Conservation (phyloP, 2,888 invertebrate species). For the Aphidoletes aphidimyza region DNA sequence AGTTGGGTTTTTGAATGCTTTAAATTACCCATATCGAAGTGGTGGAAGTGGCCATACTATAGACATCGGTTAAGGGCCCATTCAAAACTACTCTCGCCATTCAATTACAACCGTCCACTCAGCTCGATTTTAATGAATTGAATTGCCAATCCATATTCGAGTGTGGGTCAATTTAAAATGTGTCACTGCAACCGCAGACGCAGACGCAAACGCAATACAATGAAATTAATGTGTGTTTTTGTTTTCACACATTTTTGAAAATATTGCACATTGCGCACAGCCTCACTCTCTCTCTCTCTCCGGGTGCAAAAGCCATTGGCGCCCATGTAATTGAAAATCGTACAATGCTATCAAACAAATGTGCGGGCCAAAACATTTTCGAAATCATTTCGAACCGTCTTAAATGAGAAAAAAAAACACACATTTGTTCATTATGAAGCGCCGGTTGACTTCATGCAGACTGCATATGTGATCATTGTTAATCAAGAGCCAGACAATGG, state of each 20-base stretch:
- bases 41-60: neutral
- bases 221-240: slow-evolving; percentile 34
- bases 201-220: neutral
- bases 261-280: neutral
- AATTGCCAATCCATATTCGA: no score
- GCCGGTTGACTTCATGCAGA: neutral
- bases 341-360: neutral
- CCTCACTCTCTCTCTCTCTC: neutral
- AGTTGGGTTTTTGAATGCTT: slow-evolving; percentile 12
- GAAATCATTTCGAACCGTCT: neutral
- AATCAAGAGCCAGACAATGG: slow-evolving; percentile 34
- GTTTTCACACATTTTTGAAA: neutral
- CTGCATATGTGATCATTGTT: slow-evolving; percentile 39
- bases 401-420: neutral
- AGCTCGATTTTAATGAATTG: slow-evolving; percentile 21
- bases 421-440: slow-evolving; percentile 29
- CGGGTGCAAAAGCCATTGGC: neutral
- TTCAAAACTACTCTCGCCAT: neutral
- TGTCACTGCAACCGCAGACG: neutral
- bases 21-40: slow-evolving; percentile 47
- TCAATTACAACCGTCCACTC: slow-evolving; percentile 32
- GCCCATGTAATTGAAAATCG: slow-evolving; percentile 29
- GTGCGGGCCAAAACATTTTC: neutral
- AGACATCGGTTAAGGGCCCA: neutral
- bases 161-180: slow-evolving; percentile 47